phyloP scores from a whole-genome alignment of 2,113 vertebrate species.

The Oreocharis arfaki region DNA sequence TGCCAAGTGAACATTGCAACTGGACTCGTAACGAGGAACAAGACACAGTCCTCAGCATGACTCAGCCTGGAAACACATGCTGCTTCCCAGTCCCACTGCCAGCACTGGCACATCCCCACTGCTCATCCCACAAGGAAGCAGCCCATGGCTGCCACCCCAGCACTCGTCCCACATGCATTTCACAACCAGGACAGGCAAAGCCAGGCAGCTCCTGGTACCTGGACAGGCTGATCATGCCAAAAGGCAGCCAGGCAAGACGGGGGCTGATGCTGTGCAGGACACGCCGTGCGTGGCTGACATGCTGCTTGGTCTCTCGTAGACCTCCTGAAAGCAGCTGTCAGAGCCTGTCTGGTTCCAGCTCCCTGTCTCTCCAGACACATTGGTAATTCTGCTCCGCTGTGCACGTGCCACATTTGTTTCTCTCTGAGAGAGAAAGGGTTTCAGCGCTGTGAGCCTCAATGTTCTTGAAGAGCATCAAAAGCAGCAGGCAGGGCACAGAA shows the following conservation, averaged over 20 bases:
- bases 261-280: not conserved
- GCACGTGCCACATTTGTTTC: not conserved
- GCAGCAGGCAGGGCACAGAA: not conserved
- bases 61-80: conserved; percentile 21
- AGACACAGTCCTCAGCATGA: not conserved
- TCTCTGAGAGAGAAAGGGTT: not conserved
- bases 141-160: not conserved
- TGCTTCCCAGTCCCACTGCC: not conserved
- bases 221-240: not conserved
- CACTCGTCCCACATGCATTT: not conserved
- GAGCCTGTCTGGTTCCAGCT: conserved; percentile 24
- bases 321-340: conserved; percentile 35
- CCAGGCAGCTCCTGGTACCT: not conserved
- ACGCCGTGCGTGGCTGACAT: not conserved
- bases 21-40: not conserved
- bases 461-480: not conserved
- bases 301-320: not conserved
- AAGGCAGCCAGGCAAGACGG: not conserved
- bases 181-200: not conserved
- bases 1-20: not conserved
- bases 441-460: not conserved
- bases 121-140: not conserved
- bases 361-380: not conserved
- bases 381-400: not conserved
- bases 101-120: fast-evolving